These are phyloP conservation scores for Intellagama lesueurii DNA, from an alignment of 2,797 vertebrate genomes.

Conservation along the genomic window DNA sequence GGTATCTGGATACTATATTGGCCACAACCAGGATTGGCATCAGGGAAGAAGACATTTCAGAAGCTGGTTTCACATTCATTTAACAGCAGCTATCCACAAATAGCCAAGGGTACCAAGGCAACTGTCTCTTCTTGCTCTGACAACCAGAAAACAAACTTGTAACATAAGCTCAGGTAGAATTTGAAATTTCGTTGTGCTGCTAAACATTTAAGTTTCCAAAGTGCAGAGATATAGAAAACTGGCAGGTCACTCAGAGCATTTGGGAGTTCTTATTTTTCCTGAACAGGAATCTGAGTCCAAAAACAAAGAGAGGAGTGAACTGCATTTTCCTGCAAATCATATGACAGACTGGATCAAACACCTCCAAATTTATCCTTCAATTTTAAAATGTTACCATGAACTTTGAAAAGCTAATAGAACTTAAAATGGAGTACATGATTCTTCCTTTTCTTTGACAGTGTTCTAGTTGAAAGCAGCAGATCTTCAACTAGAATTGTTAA, in stretches of 20 bases:
- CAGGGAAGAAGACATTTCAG: background rate
- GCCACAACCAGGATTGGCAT: background rate
- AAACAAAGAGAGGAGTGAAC: background rate
- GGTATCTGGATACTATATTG: background rate
- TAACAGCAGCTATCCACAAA: background rate
- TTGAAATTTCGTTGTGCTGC: background rate
- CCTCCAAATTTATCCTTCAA: background rate
- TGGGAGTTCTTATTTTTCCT: background rate
- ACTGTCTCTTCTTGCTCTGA: background rate
- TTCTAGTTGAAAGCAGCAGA: background rate
- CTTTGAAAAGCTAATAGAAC: background rate
- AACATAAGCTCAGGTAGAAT: background rate
- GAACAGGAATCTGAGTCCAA: background rate
- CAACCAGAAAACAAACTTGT: background rate
- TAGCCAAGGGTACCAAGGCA: background rate
- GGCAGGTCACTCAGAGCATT: background rate
- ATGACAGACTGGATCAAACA: background rate
- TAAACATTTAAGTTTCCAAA: constrained; percentile 1
- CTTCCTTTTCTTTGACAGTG: background rate
- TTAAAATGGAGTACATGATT: background rate
- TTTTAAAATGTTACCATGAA: background rate
- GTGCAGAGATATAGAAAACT: background rate
- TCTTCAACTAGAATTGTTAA: background rate
- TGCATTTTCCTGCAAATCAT: background rate
- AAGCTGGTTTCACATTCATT: background rate